Conservation (phyloP, 2,797 vertebrate species). For the Diglossa cyanea region DNA sequence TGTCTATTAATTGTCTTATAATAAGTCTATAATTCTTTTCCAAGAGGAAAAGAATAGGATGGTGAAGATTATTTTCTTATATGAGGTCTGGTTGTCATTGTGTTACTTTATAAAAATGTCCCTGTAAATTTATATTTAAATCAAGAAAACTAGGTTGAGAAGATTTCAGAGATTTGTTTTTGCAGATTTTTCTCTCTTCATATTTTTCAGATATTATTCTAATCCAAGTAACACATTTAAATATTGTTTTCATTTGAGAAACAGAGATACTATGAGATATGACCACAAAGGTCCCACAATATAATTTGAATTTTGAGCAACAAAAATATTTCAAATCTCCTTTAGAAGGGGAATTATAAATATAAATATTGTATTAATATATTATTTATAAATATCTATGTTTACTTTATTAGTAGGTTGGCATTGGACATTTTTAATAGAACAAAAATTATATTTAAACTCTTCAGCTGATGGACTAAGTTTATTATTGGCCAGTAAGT, state of each 20-base stretch:
- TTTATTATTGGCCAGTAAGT: not conserved
- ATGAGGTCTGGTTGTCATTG: not conserved
- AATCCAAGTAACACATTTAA: not conserved
- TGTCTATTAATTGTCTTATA: not conserved
- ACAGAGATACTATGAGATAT: not conserved
- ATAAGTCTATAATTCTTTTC: not conserved
- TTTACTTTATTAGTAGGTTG: not conserved
- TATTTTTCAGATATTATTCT: not conserved
- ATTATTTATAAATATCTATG: too few relatives aligned
- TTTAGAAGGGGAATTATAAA: not conserved
- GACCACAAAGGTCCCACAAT: not conserved
- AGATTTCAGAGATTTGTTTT: not conserved
- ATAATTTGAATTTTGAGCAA: not conserved
- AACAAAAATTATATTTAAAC: not conserved
- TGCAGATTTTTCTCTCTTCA: not conserved
- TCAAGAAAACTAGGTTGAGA: not conserved
- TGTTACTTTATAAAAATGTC: not conserved
- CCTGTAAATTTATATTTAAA: not conserved
- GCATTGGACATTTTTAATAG: not conserved
- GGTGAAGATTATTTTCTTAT: not conserved
- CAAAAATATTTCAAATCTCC: not conserved
- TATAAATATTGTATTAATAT: too few relatives aligned
- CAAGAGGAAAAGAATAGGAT: not conserved
- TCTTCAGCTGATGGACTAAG: not conserved
- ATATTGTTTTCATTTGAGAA: not conserved